A percentile compares a stretch with the other conserved stretches of the same genome.
Conservation (phyloP, 2,888 invertebrate species). For the Tenthredo scrophulariae region DNA sequence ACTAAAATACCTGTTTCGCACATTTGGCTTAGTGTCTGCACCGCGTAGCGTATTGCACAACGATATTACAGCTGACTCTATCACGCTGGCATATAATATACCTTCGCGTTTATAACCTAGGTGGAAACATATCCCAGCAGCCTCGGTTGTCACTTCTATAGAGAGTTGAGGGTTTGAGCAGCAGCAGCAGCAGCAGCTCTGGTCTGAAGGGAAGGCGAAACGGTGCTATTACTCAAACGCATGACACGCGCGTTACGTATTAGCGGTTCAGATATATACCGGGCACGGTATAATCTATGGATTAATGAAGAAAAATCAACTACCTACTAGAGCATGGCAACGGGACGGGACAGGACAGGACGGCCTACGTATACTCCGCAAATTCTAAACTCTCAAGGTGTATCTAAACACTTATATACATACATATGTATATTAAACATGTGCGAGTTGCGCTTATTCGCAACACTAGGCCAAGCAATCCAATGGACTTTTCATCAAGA, state of each 20-base stretch:
- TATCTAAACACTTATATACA: background rate
- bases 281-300: conserved; percentile 43
- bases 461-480: background rate
- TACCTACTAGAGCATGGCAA: conserved; percentile 68
- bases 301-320: conserved; percentile 68
- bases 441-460: background rate
- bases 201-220: conserved; percentile 26
- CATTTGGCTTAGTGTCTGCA: background rate
- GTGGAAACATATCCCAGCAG: conserved; percentile 26
- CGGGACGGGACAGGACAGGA: conserved; percentile 56
- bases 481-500: background rate
- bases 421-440: too few species aligned
- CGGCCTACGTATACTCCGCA: background rate
- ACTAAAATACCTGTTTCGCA: background rate
- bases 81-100: background rate
- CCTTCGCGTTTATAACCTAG: background rate
- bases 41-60: background rate
- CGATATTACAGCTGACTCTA: background rate
- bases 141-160: conserved; percentile 29
- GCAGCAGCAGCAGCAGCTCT: background rate
- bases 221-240: conserved; percentile 48
- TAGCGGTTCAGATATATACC: conserved; percentile 3
- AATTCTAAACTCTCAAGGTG: conserved; percentile 30
- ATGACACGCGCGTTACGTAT: conserved; percentile 50
- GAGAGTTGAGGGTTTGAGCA: background rate